Conservation (phyloP, 2,888 invertebrate species). For the Allygus modestus region DNA sequence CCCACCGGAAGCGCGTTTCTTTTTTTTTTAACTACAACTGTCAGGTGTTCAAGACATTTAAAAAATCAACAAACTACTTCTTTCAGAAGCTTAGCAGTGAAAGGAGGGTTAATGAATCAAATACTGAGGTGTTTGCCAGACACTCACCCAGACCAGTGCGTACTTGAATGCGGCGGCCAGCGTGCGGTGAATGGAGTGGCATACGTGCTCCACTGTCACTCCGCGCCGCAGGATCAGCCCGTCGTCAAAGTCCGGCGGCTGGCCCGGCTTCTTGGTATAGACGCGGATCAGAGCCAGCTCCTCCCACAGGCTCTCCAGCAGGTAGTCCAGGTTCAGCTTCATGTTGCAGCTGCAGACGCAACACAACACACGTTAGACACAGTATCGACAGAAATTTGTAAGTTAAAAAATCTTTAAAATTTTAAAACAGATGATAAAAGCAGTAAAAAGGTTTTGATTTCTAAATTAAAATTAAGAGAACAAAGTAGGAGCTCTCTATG, state of each 20-base stretch:
- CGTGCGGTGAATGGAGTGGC: slow-evolving; percentile 97
- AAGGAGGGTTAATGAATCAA: no score
- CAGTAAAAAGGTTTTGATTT: no score
- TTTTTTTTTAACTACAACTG: no score
- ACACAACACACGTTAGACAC: slow-evolving; percentile 69
- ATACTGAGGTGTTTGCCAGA: no score
- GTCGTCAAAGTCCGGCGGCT: slow-evolving; percentile 96
- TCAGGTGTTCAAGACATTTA: no score
- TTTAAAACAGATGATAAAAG: not conserved
- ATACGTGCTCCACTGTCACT: slow-evolving; percentile 97
- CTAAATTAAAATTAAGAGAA: no score
- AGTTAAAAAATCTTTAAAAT: not conserved
- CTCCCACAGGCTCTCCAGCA: slow-evolving; percentile 96
- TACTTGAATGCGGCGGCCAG: slow-evolving; percentile 96
- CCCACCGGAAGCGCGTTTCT: no score
- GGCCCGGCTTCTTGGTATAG: slow-evolving; percentile 99
- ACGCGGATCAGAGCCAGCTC: slow-evolving; percentile 94
- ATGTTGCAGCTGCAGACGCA: slow-evolving; percentile 93
- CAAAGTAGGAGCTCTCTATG: no score
- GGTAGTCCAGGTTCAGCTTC: slow-evolving; percentile 97
- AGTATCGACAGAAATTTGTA: not conserved
- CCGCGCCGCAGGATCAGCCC: slow-evolving; percentile 95
- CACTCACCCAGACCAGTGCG: slow-evolving; percentile 93
- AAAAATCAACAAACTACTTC: no score
- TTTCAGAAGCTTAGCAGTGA: no score